Conservation (phyloP, 2,888 invertebrate species). For the Drosophila multiciliata region DNA sequence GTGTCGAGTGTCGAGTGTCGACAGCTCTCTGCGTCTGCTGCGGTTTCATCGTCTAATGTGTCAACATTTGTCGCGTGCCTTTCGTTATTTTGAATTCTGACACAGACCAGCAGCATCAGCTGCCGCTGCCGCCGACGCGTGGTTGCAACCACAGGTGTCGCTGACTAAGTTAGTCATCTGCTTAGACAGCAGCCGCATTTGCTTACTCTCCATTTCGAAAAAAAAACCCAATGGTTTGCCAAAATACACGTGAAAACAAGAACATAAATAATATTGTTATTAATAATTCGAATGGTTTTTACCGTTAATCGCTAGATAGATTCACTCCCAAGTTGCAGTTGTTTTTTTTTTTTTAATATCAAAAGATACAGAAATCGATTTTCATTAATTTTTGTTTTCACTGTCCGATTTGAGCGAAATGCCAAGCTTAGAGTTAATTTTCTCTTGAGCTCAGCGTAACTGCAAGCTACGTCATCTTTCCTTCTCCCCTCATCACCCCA, state of each 20-base stretch:
- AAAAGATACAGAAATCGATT: conserved; percentile 8
- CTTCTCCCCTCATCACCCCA: neutral
- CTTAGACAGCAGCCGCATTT: conserved; percentile 22
- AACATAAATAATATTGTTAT: neutral
- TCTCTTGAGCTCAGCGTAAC: conserved; percentile 25
- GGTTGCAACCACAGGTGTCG: neutral
- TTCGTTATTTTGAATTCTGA: conserved; percentile 12
- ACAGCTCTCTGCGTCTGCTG: neutral
- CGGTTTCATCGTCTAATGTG: conserved; percentile 26
- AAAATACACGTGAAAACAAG: conserved; percentile 29
- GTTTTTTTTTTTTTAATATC: neutral
- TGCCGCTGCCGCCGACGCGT: neutral
- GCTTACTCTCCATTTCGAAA: neutral
- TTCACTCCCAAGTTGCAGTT: neutral
- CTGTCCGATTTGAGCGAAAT: conserved; percentile 25
- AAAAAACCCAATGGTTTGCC: neutral
- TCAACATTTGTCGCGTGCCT: conserved; percentile 55
- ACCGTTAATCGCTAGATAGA: neutral
- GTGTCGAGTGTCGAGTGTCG: neutral
- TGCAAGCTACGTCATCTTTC: neutral
- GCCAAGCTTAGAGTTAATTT: conserved; percentile 37
- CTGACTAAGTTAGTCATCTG: conserved; percentile 21
- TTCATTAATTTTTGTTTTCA: conserved; percentile 15
- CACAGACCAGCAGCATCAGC: conserved; percentile 6
- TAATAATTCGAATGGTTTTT: neutral